Conservation (phyloP, 2,113 vertebrate genomes). For the Esox niger region DNA sequence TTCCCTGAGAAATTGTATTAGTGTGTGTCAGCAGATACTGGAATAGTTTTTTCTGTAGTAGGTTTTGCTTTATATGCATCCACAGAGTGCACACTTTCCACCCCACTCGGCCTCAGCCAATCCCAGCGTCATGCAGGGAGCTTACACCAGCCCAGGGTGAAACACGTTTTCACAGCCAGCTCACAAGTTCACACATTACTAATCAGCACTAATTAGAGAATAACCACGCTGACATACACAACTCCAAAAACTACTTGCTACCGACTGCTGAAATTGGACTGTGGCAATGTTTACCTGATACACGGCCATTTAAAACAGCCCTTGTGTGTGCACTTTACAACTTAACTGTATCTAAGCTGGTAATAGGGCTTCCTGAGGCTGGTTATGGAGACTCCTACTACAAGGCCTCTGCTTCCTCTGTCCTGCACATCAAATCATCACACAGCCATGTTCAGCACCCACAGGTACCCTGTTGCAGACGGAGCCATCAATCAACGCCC, state of each 20-base stretch:
- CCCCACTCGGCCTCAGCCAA: too few relatives aligned
- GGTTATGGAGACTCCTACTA: neutral
- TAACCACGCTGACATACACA: too few relatives aligned
- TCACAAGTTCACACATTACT: too few relatives aligned
- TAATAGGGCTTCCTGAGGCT: neutral
- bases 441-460: constrained; percentile 4
- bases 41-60: too few relatives aligned
- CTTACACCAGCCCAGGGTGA: too few relatives aligned
- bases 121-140: too few relatives aligned
- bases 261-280: neutral
- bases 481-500: constrained; percentile 3
- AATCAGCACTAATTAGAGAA: too few relatives aligned
- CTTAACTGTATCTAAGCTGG: neutral
- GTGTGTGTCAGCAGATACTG: too few relatives aligned
- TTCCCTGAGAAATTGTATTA: too few relatives aligned
- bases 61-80: too few relatives aligned
- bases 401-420: neutral
- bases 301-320: neutral
- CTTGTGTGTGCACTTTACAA: neutral
- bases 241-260: neutral
- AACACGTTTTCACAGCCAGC: too few relatives aligned
- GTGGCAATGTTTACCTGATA: neutral
- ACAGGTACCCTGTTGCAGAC: neutral
- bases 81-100: too few relatives aligned
- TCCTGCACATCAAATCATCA: neutral